Percentiles rank a stretch among this genome's conserved stretches.
Evolutionary conservation across 2,797 vertebrate genomes (phyloP).

Genomic region (Carduelis carduelis): DNA sequence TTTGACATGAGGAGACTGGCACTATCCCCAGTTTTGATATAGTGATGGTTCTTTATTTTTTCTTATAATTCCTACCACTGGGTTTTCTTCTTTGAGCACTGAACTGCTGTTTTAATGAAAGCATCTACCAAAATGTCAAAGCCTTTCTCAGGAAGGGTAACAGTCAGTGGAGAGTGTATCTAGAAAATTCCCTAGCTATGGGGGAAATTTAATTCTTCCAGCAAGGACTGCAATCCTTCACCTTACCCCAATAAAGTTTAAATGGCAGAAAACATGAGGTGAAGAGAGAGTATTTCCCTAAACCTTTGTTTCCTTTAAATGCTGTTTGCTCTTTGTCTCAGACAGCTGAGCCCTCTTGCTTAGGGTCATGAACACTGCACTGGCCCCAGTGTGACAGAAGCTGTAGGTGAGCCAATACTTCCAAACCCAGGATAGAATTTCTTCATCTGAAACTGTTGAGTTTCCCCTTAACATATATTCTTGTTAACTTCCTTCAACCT

Average conservation of each 20-base stretch:
- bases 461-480: neutral
- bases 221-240: neutral
- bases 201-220: neutral
- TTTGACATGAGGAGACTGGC: neutral
- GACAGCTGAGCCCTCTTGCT: neutral
- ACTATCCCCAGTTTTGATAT: neutral
- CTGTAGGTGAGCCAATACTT: neutral
- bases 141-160: neutral
- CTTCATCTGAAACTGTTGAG: neutral
- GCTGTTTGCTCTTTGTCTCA: neutral
- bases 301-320: neutral
- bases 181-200: neutral
- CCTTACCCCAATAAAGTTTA: neutral
- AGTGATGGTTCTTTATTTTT: neutral
- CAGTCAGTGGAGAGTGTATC: neutral
- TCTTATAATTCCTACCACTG: neutral
- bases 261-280: neutral
- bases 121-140: neutral
- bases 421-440: neutral
- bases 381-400: neutral
- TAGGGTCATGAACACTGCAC: neutral
- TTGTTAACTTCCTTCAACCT: neutral
- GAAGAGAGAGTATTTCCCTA: neutral
- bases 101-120: neutral
- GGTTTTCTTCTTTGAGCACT: neutral